Evolutionary conservation across 2,113 vertebrate genomes (phyloP), one percentile per base, ranked within the genome.

Genomic region (Nerophis lumbriciformis): DNA sequence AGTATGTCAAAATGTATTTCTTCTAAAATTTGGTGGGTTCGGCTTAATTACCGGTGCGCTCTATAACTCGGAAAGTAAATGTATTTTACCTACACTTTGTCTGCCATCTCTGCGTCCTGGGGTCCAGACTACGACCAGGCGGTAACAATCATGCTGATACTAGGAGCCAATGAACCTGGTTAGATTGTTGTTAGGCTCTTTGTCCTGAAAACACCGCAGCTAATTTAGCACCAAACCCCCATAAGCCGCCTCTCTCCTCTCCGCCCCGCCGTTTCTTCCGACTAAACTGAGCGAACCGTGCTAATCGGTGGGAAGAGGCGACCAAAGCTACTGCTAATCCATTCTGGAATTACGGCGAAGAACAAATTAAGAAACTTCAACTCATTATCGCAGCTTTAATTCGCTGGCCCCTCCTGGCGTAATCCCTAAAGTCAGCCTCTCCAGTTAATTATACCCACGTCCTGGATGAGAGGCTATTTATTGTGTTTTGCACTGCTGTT

Each of bases 301-400:
- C 79, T 91, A 88, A 88, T 88, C 87, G 83, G 82, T 68, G 75
- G 81, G 77, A 85, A 87, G 82, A 89, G 84, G 88, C 83, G 83
- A 84, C 81, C 84, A 91, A 91, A 91, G 88, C 87, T 84, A 79
- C 76, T 70, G 78, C 87, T 91, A 91, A 92, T 91, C 90, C 90
- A 83, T 88, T 85, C 86, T 84, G 81, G 87, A 89, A 91, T 91
- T 91, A 90, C 68, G 77, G 83, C 77, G 85, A 82, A 89, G 89
- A 88, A 89, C 88, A 90, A 88, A 91, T 91, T 91, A 92, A 89
- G 89, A 83, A 89, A 88, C 88, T 89, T 91, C 87, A 88, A 89
- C 87, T 91, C 90, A 90, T 92, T 91, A 91, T 89, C 82, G 66
- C 77, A 85, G 84, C 81, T 87, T 90, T 90, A 90, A 89, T 88